These are phyloP conservation scores for Xestia sexstrigata DNA, from an alignment of 2,888 invertebrate genomes.

Conservation along the genomic window DNA sequence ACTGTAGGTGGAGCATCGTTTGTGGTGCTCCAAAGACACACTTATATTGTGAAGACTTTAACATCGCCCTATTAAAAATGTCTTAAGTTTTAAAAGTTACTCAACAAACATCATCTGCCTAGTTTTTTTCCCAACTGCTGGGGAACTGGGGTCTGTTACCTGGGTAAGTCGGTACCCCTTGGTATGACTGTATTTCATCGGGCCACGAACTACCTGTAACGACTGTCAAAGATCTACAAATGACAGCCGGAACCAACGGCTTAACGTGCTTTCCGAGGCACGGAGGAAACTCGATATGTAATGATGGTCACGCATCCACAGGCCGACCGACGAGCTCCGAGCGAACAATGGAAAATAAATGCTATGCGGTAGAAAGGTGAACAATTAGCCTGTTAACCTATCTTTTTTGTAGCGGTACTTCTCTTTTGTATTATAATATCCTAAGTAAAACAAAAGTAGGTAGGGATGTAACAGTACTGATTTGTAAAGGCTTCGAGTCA, in stretches of 20 bases:
- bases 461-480: slow-evolving; percentile 19
- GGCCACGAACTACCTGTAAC: too few species aligned
- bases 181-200: too few species aligned
- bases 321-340: too few species aligned
- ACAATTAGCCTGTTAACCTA: not conserved
- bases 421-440: not conserved
- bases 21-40: not conserved
- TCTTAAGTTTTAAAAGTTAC: not conserved
- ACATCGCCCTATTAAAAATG: not conserved
- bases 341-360: not conserved
- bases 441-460: slow-evolving; percentile 3
- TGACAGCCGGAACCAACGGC: too few species aligned
- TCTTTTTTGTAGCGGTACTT: slow-evolving; percentile 25
- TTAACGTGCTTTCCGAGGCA: too few species aligned
- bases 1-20: not conserved
- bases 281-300: too few species aligned
- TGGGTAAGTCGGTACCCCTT: too few species aligned
- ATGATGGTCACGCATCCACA: too few species aligned
- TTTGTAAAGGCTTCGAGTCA: slow-evolving; percentile 6
- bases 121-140: too few species aligned
- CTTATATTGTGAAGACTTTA: not conserved
- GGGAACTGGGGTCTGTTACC: too few species aligned
- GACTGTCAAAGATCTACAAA: too few species aligned
- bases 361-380: not conserved
- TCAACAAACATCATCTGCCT: too few species aligned